Percentiles rank a stretch among this genome's conserved stretches.
Conservation (phyloP, 2,113 vertebrate genomes). For the Daubentonia madagascariensis region DNA sequence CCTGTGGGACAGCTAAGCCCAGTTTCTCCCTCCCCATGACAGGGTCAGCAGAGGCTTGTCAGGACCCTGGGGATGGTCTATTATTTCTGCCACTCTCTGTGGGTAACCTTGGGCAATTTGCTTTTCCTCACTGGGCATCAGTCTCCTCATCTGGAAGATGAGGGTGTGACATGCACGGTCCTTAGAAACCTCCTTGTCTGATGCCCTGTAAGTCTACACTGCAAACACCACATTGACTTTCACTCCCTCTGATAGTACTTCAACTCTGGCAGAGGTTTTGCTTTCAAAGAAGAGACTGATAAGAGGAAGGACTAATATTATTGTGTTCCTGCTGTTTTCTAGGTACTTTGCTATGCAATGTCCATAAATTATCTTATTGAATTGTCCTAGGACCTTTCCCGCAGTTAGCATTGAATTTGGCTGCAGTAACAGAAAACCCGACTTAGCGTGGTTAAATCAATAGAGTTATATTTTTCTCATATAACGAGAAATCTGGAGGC, state of each 20-base stretch:
- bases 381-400: neutral
- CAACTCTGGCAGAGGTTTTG: neutral
- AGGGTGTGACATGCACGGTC: rapidly evolving
- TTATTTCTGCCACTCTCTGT: neutral
- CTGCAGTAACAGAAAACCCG: neutral
- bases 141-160: neutral
- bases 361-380: neutral
- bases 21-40: neutral
- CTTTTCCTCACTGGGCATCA: neutral
- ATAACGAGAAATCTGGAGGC: neutral
- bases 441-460: neutral
- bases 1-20: rapidly evolving
- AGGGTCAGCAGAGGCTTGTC: neutral
- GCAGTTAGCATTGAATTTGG: neutral
- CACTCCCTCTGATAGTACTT: neutral
- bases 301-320: neutral
- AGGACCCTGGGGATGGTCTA: rapidly evolving
- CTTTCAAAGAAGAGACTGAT: neutral
- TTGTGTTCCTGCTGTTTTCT: neutral
- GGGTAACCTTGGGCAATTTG: neutral
- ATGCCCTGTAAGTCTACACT: neutral
- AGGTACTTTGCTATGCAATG: neutral
- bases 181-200: neutral
- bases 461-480: neutral
- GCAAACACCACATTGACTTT: neutral